These are phyloP conservation scores for Alviniconcha marisindica DNA, from an alignment of 1,140 invertebrate species.

Conservation along the genomic window DNA sequence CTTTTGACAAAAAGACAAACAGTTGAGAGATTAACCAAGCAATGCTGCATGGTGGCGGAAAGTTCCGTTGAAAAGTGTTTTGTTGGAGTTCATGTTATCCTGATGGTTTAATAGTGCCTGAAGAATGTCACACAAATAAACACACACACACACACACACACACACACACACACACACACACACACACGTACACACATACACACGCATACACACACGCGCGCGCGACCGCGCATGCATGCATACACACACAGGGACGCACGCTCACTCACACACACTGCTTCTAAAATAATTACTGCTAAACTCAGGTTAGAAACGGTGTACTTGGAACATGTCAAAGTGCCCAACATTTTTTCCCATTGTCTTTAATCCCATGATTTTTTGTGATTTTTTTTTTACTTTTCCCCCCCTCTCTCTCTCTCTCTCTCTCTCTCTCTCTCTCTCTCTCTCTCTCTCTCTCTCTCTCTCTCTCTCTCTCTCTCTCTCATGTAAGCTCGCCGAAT, in stretches of 20 bases:
- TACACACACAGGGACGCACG: background rate
- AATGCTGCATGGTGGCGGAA: no score
- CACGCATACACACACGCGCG: background rate
- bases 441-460: conserved; percentile 46
- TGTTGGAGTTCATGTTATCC: no score
- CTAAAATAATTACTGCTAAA: background rate
- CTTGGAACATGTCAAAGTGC: background rate
- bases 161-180: background rate
- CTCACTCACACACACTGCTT: background rate
- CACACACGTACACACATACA: background rate
- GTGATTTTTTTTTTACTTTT: background rate
- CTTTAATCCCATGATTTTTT: background rate
- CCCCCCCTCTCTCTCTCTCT: background rate
- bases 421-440: conserved; percentile 43
- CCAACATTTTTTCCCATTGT: background rate
- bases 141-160: background rate
- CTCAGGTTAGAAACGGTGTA: background rate
- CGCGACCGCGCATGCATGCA: background rate
- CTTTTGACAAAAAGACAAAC: no score
- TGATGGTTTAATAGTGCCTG: no score
- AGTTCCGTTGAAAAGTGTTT: no score
- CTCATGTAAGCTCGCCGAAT: no score
- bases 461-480: conserved; percentile 42
- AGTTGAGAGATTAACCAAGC: no score
- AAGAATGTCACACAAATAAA: background rate